phyloP scores from a whole-genome alignment of 2,888 invertebrate genomes.

The Hemaris fuciformis region DNA sequence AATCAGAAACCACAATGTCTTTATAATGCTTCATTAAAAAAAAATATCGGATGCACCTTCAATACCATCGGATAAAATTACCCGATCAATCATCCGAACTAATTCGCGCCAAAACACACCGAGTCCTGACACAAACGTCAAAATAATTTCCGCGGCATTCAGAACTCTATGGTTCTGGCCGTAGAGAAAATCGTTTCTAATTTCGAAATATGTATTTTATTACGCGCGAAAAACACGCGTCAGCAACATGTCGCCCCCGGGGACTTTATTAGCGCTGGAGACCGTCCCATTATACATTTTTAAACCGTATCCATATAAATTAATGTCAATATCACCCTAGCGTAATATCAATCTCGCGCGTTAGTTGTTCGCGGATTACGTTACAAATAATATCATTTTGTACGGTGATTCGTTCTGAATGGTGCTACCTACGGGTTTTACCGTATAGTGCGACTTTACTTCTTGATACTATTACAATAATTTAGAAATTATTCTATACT shows the following conservation, averaged over 20 bases:
- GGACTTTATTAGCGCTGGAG: conserved; percentile 74
- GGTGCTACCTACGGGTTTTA: conserved; percentile 60
- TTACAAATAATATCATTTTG: conserved; percentile 81
- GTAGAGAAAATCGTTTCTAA: conserved; percentile 23
- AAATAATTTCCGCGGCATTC: conserved; percentile 22
- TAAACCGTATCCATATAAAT: conserved; percentile 82
- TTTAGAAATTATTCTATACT: neutral
- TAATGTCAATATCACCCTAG: conserved; percentile 79
- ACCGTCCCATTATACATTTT: conserved; percentile 79
- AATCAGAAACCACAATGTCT: neutral
- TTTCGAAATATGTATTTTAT: conserved; percentile 43
- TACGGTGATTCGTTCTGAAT: conserved; percentile 80
- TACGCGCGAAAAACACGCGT: conserved; percentile 45
- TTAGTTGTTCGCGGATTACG: conserved; percentile 80
- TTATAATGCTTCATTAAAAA: neutral
- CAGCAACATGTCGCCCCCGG: conserved; percentile 53
- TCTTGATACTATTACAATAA: conserved; percentile 22
- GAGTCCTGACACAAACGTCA: conserved; percentile 15
- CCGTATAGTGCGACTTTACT: conserved; percentile 35
- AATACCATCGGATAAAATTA: conserved; percentile 47
- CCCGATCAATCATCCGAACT: conserved; percentile 55
- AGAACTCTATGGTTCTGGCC: conserved; percentile 18
- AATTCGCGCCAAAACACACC: conserved; percentile 29
- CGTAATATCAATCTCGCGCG: conserved; percentile 76
- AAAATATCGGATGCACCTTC: conserved; percentile 33